Percentiles rank a stretch among this genome's conserved stretches.
Evolutionary conservation across 2,888 invertebrate species (phyloP).

Genomic region (Ferrisia virgata): DNA sequence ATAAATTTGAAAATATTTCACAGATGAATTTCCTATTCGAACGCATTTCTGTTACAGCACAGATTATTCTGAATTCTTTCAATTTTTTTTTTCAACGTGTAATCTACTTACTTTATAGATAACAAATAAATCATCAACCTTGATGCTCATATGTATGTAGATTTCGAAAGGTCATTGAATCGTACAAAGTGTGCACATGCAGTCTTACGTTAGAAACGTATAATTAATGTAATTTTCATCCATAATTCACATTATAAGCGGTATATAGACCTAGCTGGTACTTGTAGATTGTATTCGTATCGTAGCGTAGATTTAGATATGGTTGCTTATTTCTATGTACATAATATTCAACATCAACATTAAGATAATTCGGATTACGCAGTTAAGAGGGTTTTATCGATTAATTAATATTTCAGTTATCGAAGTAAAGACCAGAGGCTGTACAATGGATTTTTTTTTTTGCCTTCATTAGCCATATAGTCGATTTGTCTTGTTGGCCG

Average conservation of each 20-base stretch:
- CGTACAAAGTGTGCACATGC: neutral
- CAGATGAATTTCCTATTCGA: neutral
- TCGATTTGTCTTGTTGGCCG: neutral
- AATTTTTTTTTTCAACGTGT: neutral
- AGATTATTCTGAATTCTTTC: neutral
- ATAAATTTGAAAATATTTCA: no score
- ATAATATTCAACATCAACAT: no score
- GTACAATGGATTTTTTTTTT: conserved; percentile 11
- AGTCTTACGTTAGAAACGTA: no score
- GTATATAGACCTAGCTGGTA: no score
- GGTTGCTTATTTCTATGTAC: no score
- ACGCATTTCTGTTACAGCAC: neutral
- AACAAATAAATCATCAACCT: neutral
- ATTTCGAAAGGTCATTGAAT: neutral
- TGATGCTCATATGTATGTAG: no score
- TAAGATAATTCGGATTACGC: neutral
- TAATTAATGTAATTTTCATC: neutral
- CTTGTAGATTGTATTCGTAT: neutral
- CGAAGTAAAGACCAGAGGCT: neutral
- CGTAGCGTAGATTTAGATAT: neutral
- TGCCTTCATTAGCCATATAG: neutral
- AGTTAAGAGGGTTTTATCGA: neutral
- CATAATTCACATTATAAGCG: neutral
- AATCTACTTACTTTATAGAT: neutral
- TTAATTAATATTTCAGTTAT: conserved; percentile 17